Conservation (phyloP, 2,113 vertebrate species). For the Varanus salvator region DNA sequence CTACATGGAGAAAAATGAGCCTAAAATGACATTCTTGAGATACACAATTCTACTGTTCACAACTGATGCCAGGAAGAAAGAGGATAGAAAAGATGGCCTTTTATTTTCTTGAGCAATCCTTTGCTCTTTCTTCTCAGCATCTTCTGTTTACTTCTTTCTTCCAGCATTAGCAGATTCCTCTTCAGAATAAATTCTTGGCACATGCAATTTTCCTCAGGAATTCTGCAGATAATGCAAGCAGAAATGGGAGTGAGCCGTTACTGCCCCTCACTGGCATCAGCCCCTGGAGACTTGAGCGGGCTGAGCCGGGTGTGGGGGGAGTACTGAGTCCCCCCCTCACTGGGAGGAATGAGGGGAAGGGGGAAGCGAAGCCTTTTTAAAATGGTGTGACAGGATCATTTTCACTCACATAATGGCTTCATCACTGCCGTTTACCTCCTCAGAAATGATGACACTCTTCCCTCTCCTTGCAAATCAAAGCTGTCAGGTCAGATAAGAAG, state of each 20-base stretch:
- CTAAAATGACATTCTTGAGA: background rate
- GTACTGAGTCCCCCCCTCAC: background rate
- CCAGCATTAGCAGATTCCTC: background rate
- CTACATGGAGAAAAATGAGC: background rate
- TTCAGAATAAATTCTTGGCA: background rate
- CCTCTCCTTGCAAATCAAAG: background rate
- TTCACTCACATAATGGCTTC: background rate
- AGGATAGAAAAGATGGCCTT: background rate
- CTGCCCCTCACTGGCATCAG: accelerated
- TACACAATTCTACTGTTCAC: background rate
- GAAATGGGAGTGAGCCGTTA: accelerated
- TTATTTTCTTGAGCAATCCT: background rate
- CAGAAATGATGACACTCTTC: background rate
- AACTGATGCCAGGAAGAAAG: background rate
- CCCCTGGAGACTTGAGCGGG: background rate
- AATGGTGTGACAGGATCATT: background rate
- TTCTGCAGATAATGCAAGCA: background rate
- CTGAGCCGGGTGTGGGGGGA: accelerated
- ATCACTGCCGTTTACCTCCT: background rate
- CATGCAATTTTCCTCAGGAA: background rate
- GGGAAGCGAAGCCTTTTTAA: background rate
- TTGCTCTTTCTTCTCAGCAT: background rate
- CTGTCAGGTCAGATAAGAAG: background rate
- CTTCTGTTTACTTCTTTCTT: background rate
- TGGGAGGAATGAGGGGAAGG: background rate